These are phyloP conservation scores for Ridgeia piscesae DNA, from an alignment of 1,140 invertebrate species.

Conservation along the genomic window DNA sequence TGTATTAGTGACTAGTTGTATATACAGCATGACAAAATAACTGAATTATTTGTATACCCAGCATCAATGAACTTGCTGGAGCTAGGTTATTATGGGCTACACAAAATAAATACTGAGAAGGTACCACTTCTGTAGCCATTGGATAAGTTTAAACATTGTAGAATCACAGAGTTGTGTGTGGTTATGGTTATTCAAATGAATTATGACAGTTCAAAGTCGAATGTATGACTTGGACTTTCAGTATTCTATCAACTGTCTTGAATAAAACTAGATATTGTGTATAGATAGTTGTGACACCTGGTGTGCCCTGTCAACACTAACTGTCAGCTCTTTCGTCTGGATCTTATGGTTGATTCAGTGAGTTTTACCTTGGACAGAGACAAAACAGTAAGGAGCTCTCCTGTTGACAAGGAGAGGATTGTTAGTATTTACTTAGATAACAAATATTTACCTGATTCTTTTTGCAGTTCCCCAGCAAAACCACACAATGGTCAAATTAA, in stretches of 20 bases:
- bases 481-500: not conserved
- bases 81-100: too few relatives aligned
- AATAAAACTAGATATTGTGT: not conserved
- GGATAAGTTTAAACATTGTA: too few relatives aligned
- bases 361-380: not conserved
- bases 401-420: not conserved
- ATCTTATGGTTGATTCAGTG: not conserved
- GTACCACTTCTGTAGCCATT: too few relatives aligned
- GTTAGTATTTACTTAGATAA: not conserved
- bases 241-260: not conserved
- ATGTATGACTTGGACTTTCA: not conserved
- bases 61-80: not conserved
- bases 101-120: too few relatives aligned
- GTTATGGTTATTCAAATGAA: not conserved
- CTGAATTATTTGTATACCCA: not conserved
- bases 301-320: not conserved
- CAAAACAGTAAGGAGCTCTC: not conserved
- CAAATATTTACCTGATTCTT: not conserved
- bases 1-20: not conserved
- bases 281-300: not conserved
- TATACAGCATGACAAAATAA: not conserved
- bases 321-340: not conserved
- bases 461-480: conserved; percentile 7
- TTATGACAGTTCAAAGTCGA: not conserved
- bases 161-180: not conserved